These are phyloP conservation scores for Nerophis lumbriciformis DNA, from an alignment of 2,113 vertebrate species.

Conservation along the genomic window DNA sequence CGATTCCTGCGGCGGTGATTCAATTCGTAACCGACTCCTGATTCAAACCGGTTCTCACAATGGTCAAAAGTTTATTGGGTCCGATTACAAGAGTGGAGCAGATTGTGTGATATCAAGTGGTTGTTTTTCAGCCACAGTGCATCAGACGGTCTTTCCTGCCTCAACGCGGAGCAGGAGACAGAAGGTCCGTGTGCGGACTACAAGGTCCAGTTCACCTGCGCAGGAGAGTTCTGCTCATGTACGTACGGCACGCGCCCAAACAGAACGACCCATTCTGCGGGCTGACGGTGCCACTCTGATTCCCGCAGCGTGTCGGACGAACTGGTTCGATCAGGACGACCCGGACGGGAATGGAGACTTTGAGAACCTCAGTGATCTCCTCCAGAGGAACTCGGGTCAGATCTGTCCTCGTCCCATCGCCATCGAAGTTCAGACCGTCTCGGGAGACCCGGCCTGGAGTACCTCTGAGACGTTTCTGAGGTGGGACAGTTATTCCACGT, in stretches of 20 bases:
- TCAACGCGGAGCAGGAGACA: conserved; percentile 36
- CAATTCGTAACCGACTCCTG: too few relatives aligned
- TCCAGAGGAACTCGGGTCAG: conserved; percentile 21
- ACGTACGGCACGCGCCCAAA: background rate
- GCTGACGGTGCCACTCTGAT: background rate
- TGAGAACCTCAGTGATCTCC: conserved; percentile 48
- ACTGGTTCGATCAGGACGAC: conserved; percentile 58
- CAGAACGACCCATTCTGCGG: background rate
- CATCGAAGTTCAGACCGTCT: conserved; percentile 48
- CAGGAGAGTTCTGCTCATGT: conserved; percentile 49
- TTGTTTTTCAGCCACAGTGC: conserved; percentile 26
- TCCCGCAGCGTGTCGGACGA: conserved; percentile 45
- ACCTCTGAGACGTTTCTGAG: conserved; percentile 36
- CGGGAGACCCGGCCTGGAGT: conserved; percentile 31
- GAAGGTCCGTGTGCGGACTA: conserved; percentile 29
- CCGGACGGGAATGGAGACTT: conserved; percentile 50
- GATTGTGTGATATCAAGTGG: background rate
- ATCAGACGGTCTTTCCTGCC: conserved; percentile 40
- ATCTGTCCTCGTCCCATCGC: conserved; percentile 45
- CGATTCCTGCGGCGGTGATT: too few relatives aligned
- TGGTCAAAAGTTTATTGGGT: too few relatives aligned
- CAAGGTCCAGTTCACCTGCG: conserved; percentile 50
- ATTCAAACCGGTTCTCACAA: too few relatives aligned
- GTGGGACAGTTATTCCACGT: conserved; percentile 10
- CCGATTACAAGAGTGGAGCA: too few relatives aligned